Base-by-base conservation (phyloP, 2,888 invertebrate genomes). In the Lithophane socia region DNA sequence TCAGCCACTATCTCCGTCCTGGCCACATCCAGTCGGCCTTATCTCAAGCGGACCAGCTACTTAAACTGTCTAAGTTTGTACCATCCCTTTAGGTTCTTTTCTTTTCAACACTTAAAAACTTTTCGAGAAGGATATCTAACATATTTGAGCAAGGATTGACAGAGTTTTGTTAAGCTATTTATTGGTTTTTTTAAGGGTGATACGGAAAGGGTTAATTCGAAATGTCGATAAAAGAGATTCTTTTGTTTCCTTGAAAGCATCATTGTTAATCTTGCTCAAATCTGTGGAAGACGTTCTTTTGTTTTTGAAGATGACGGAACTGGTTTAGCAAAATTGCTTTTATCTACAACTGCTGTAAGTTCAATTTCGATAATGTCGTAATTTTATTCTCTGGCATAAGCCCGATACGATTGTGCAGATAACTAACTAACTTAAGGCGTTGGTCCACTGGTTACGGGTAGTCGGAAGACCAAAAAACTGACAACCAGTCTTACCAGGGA, bases 1-100 rank as follows among this genome's bases (percentile, higher is more conserved):
- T 89, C 84, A 87, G 65, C 73, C 61, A 81, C 88, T 88, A 89
- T 89, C 88, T 80, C 61, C 47, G 47, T 66, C 75, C 77, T 44
- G 56, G 79, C 81, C 83, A 79, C 89, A 86, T 89, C 87, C 86
- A 89, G 90, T 64, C 42, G 67, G 72, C 75, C 79, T 87, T 89
- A 88, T 87, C 87, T 85, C 75, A 29, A 54, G 47, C 73, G 74
- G 71, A 56, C 73, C 78, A 80, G 86, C 86, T 90, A 88, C 91
- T 91, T 91, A 91, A 92, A 88, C 87, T 89, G 91, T 91, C 90
- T 86, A 91, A 92, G 87, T 92, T 90, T 76, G 77, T 69, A 83
- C 85, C 88, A 87, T 88, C 89, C 79, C 85, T 89, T 86, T 86
- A 75, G 63, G 69, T 85, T 83, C 72, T 80, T 82, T 88, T 90